phyloP scores from a whole-genome alignment of 1,140 invertebrate genomes.

The Drosophila varians region DNA sequence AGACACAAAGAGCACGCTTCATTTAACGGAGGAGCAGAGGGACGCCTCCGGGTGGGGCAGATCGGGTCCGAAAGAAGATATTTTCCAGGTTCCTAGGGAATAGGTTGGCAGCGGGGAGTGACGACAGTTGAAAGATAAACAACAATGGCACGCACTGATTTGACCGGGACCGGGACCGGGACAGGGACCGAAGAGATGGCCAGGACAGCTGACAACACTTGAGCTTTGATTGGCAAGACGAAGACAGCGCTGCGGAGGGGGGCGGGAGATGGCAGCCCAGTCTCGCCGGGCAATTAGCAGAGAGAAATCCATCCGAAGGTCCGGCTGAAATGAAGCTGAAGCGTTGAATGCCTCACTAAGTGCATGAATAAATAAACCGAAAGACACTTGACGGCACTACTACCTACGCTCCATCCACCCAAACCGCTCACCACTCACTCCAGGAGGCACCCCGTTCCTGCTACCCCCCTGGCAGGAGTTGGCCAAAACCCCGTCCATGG shows the following conservation, averaged over 20 bases:
- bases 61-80: background rate
- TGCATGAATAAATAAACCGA: slow-evolving; percentile 79
- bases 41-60: background rate
- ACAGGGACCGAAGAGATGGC: slow-evolving; percentile 7
- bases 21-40: slow-evolving; percentile 34
- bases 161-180: slow-evolving; percentile 26
- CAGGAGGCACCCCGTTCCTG: background rate
- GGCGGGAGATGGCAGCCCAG: too few relatives aligned
- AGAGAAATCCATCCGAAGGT: slow-evolving; percentile 48
- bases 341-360: slow-evolving; percentile 79
- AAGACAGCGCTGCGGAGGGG: slow-evolving; percentile 4
- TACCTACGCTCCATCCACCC: slow-evolving; percentile 17
- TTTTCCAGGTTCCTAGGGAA: background rate
- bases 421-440: background rate
- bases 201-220: slow-evolving; percentile 64
- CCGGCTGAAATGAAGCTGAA: slow-evolving; percentile 50
- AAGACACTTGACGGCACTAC: slow-evolving; percentile 62
- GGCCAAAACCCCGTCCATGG: slow-evolving; percentile 14
- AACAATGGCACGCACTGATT: slow-evolving; percentile 78
- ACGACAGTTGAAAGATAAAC: slow-evolving; percentile 60
- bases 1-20: slow-evolving; percentile 63
- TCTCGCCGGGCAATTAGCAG: slow-evolving; percentile 70
- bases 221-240: slow-evolving; percentile 68
- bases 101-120: background rate
- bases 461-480: background rate